Evolutionary conservation across 2,888 invertebrate genomes (phyloP).

Genomic region (Bruchidius siliquastri): DNA sequence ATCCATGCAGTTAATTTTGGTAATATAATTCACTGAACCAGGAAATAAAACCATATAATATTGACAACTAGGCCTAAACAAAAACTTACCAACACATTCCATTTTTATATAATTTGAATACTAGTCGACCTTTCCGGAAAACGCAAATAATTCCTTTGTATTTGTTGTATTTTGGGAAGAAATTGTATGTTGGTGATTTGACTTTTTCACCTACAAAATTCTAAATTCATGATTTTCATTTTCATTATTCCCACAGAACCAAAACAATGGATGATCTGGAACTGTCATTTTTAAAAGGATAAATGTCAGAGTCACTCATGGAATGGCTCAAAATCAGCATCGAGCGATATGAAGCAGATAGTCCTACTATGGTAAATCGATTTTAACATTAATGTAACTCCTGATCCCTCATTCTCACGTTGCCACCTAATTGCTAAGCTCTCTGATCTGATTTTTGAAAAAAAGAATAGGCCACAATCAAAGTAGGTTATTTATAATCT

Average conservation of each 20-base stretch:
- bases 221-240: neutral
- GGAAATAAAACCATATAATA: neutral
- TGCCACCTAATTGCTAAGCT: too few relatives aligned
- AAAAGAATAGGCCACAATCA: too few relatives aligned
- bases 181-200: neutral
- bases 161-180: neutral
- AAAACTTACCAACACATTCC: slow-evolving; percentile 25
- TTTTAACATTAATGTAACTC: too few relatives aligned
- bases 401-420: too few relatives aligned
- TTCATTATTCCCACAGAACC: neutral
- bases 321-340: too few relatives aligned
- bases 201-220: slow-evolving; percentile 2
- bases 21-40: slow-evolving; percentile 14
- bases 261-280: neutral
- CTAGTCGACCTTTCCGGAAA: neutral
- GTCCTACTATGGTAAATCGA: too few relatives aligned
- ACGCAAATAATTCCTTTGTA: neutral
- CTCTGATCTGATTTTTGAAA: too few relatives aligned
- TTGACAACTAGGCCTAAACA: neutral
- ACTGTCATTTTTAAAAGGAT: too few relatives aligned
- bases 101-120: slow-evolving; percentile 3
- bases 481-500: too few relatives aligned
- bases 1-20: neutral
- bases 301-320: too few relatives aligned
- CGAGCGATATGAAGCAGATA: too few relatives aligned